Conservation (phyloP, 2,113 vertebrate species). For the Chionodraco myersi region DNA sequence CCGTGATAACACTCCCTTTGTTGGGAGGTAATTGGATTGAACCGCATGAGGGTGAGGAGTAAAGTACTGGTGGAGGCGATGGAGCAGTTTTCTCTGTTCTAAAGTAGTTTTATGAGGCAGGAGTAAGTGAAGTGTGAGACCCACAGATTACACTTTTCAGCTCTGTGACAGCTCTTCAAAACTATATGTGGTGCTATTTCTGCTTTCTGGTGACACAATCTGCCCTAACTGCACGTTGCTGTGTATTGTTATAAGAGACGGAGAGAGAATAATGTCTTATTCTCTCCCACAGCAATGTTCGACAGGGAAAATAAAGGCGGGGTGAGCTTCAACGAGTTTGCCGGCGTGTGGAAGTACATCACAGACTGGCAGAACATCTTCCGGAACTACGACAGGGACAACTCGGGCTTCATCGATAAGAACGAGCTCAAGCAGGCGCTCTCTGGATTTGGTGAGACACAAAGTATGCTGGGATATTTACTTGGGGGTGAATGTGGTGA, state of each 20-base stretch:
- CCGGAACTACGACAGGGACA: slow-evolving; percentile 96
- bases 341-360: slow-evolving; percentile 98
- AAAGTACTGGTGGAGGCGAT: slow-evolving; percentile 21
- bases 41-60: slow-evolving; percentile 35
- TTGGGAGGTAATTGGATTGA: slow-evolving; percentile 71
- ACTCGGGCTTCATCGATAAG: slow-evolving; percentile 98
- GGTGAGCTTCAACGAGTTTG: slow-evolving; percentile 97
- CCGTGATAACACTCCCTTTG: slow-evolving; percentile 64
- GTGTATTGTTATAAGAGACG: not conserved
- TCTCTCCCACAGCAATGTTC: slow-evolving; percentile 90
- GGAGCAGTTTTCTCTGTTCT: slow-evolving; percentile 30
- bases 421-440: slow-evolving; percentile 97
- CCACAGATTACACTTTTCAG: slow-evolving; percentile 3
- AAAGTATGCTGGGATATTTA: slow-evolving; percentile 58
- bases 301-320: slow-evolving; percentile 98
- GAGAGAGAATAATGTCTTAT: not conserved
- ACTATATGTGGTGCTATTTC: not conserved
- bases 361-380: slow-evolving; percentile 99
- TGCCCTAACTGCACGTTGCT: not conserved
- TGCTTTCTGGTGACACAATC: not conserved
- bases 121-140: slow-evolving; percentile 38
- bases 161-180: not conserved
- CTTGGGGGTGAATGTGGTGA: slow-evolving; percentile 40
- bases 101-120: slow-evolving; percentile 14
- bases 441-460: slow-evolving; percentile 95